These are phyloP conservation scores for Paramuricea clavata DNA, from an alignment of 92 coral and sea anemone genomes.

Conservation along the genomic window DNA sequence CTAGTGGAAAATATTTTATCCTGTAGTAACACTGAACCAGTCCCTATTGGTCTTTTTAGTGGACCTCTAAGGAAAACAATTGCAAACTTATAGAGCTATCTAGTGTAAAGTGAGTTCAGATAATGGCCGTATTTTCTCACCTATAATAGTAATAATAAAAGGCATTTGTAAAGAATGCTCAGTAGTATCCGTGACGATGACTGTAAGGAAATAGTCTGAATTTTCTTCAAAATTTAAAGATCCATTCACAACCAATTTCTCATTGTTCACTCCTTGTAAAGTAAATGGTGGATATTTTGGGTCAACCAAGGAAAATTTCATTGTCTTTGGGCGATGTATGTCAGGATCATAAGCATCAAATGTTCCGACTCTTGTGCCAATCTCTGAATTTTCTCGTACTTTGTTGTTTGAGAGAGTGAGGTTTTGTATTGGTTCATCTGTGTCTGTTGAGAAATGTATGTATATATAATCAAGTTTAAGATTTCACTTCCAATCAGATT, in stretches of 20 bases:
- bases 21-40: no score
- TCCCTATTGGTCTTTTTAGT: no score
- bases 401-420: constrained; percentile 75
- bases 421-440: constrained; percentile 80
- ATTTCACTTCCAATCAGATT: no score
- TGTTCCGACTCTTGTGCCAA: constrained; percentile 74
- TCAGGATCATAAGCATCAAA: constrained; percentile 87
- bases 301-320: constrained; percentile 74
- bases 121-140: constrained; percentile 42
- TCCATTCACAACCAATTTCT: constrained; percentile 71
- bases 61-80: no score
- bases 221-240: constrained; percentile 76
- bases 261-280: constrained; percentile 68
- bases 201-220: constrained; percentile 55
- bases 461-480: no score
- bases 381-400: constrained; percentile 78
- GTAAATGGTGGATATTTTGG: constrained; percentile 69
- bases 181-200: constrained; percentile 78
- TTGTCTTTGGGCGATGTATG: constrained; percentile 54
- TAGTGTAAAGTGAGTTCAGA: no score
- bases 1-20: no score
- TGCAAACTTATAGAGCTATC: no score
- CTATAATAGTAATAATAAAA: constrained; percentile 70
- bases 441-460: constrained; percentile 61
- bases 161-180: constrained; percentile 73